Evolutionary conservation across 2,888 invertebrate species (phyloP).

Genomic region (Mimachlamys varia): DNA sequence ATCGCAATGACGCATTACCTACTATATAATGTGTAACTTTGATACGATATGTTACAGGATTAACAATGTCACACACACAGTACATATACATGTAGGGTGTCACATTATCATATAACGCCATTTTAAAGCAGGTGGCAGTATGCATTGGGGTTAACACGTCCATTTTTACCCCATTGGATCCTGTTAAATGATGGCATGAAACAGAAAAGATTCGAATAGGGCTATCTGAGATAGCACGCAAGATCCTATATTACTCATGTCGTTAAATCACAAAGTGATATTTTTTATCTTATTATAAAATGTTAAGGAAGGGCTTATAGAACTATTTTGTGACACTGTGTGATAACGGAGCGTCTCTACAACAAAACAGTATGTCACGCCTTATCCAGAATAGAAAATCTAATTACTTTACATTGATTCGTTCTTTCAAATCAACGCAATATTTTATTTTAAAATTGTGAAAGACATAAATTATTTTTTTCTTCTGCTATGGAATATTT

Average conservation of each 20-base stretch:
- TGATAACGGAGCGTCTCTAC: background rate
- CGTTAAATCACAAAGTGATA: background rate
- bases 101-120: too few species aligned
- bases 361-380: conserved; percentile 1
- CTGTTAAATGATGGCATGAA: too few species aligned
- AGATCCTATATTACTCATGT: background rate
- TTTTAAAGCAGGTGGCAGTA: too few species aligned
- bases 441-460: background rate
- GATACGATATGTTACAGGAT: too few species aligned
- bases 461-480: background rate
- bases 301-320: background rate
- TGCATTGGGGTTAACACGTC: too few species aligned
- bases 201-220: background rate
- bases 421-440: conserved; percentile 2
- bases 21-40: too few species aligned
- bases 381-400: background rate
- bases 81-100: too few species aligned
- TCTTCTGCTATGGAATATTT: background rate
- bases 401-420: conserved; percentile 1
- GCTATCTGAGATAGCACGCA: background rate
- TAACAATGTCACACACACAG: too few species aligned
- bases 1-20: too few species aligned
- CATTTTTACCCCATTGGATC: too few species aligned
- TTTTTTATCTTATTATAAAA: background rate
- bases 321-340: background rate